Evolutionary conservation across 2,113 vertebrate genomes (phyloP).

Genomic region (Coracopsis vasa): DNA sequence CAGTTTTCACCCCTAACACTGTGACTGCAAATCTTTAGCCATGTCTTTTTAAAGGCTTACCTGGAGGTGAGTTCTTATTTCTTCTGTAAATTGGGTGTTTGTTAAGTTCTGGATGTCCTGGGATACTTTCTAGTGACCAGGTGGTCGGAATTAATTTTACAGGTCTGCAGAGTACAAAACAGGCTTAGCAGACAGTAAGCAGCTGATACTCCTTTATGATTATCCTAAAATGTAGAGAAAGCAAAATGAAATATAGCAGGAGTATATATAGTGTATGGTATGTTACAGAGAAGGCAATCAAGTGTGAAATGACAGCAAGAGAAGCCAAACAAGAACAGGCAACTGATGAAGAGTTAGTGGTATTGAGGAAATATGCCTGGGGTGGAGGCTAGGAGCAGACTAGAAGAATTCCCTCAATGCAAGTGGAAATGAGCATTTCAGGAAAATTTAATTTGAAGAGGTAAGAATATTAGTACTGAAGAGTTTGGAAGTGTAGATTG

Average conservation of each 20-base stretch:
- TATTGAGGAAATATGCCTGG: neutral
- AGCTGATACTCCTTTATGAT: neutral
- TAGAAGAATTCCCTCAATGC: neutral
- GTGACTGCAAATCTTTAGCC: neutral
- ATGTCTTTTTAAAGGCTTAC: neutral
- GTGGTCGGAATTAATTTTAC: neutral
- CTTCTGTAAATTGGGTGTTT: neutral
- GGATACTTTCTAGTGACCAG: neutral
- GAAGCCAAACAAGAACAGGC: neutral
- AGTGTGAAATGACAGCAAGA: neutral
- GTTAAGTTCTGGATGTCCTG: neutral
- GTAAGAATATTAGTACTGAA: neutral
- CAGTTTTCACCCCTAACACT: neutral
- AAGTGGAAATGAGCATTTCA: neutral
- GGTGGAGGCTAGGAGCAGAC: neutral
- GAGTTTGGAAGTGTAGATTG: neutral
- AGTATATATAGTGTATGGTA: neutral
- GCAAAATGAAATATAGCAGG: neutral
- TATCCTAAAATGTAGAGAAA: neutral
- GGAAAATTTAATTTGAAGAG: neutral
- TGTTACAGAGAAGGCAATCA: neutral
- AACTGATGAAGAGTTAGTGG: neutral
- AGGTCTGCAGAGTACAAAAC: neutral
- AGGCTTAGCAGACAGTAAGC: neutral
- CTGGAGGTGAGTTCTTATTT: neutral